phyloP scores from a whole-genome alignment of 2,888 invertebrate species.

The Molorchus minor region DNA sequence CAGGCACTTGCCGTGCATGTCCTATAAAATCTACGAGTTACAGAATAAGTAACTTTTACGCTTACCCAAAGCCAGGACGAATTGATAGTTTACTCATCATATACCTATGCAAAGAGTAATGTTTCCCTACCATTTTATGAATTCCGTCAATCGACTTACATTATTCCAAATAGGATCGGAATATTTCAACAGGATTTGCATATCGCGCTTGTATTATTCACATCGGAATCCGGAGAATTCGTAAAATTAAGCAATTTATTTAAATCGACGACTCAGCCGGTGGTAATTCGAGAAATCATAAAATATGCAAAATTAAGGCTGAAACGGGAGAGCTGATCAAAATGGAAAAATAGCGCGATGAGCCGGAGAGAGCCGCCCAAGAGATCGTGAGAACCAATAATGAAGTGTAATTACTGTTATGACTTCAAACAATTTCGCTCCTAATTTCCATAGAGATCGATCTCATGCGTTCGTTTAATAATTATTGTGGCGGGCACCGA shows the following conservation, averaged over 20 bases:
- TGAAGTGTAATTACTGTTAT: slow-evolving; percentile 52
- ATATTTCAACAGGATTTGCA: slow-evolving; percentile 30
- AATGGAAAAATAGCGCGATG: slow-evolving; percentile 16
- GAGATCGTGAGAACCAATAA: slow-evolving; percentile 53
- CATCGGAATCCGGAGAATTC: slow-evolving; percentile 29
- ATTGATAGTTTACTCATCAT: no score
- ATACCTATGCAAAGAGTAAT: background rate
- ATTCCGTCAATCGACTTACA: slow-evolving; percentile 24
- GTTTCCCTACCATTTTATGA: background rate
- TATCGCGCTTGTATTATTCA: slow-evolving; percentile 24
- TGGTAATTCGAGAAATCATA: slow-evolving; percentile 25
- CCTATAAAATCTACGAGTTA: no score
- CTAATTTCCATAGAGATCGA: slow-evolving; percentile 53
- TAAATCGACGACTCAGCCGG: slow-evolving; percentile 29
- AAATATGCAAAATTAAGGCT: slow-evolving; percentile 25
- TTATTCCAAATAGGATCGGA: slow-evolving; percentile 21
- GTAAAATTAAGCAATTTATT: slow-evolving; percentile 34
- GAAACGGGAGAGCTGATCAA: slow-evolving; percentile 19
- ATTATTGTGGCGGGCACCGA: slow-evolving; percentile 28
- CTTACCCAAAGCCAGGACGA: no score
- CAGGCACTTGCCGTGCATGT: no score
- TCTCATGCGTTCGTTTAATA: slow-evolving; percentile 45
- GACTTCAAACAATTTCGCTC: slow-evolving; percentile 48
- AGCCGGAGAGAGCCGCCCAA: slow-evolving; percentile 16
- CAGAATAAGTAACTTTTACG: no score